Conservation (phyloP, 2,113 vertebrate genomes). For the human region GRCh38 chr5:109308001-109308500, state of each 20-base stretch:
- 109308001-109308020: background rate
- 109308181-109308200: background rate
- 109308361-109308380: background rate
- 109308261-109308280: background rate
- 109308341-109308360: background rate
- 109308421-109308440: background rate
- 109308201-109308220: background rate
- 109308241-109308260: background rate
- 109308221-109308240: background rate
- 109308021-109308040: background rate
- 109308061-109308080: background rate
- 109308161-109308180: background rate
- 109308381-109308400: background rate
- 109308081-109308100: background rate
- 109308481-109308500: background rate
- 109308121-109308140: background rate
- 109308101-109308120: background rate
- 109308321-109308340: background rate
- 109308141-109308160: background rate
- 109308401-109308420: background rate
- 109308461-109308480: background rate
- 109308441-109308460: background rate
- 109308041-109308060: background rate
- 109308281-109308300: background rate
- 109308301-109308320: background rate